Conservation (phyloP, 2,888 invertebrate species). For the Leistus spinibarbis region DNA sequence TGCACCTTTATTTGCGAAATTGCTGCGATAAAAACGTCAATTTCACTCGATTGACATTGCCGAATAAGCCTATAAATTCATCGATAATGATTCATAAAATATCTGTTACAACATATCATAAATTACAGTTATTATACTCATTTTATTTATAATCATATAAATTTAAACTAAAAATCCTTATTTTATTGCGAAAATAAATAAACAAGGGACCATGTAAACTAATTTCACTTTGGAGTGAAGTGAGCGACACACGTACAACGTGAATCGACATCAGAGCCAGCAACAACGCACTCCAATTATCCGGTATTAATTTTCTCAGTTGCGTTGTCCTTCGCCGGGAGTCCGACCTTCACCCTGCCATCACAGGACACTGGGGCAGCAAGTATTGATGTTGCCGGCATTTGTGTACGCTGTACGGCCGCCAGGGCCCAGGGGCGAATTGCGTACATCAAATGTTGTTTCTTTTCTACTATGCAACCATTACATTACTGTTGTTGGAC, state of each 20-base stretch:
- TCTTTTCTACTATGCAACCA: background rate
- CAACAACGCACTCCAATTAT: conserved; percentile 22
- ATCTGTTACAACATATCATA: background rate
- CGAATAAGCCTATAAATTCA: background rate
- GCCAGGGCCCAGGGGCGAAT: background rate
- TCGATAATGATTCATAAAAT: background rate
- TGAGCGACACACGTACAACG: background rate
- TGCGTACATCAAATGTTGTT: background rate
- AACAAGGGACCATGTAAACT: background rate
- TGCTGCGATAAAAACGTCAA: conserved; percentile 14
- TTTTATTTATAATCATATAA: background rate
- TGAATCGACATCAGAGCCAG: background rate
- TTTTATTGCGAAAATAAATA: background rate
- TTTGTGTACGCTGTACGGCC: background rate
- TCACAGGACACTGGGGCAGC: conserved; percentile 13
- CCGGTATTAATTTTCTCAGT: conserved; percentile 31
- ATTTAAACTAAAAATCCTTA: background rate
- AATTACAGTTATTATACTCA: background rate
- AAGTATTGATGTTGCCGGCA: conserved; percentile 13
- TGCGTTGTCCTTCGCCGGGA: conserved; percentile 26
- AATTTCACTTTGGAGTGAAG: background rate
- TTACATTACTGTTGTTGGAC: background rate
- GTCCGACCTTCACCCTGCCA: conserved; percentile 23
- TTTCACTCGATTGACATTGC: conserved; percentile 13
- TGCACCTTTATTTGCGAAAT: conserved; percentile 20